These are phyloP conservation scores for Recurvirostra avosetta DNA, from an alignment of 2,113 vertebrate species.

Conservation along the genomic window DNA sequence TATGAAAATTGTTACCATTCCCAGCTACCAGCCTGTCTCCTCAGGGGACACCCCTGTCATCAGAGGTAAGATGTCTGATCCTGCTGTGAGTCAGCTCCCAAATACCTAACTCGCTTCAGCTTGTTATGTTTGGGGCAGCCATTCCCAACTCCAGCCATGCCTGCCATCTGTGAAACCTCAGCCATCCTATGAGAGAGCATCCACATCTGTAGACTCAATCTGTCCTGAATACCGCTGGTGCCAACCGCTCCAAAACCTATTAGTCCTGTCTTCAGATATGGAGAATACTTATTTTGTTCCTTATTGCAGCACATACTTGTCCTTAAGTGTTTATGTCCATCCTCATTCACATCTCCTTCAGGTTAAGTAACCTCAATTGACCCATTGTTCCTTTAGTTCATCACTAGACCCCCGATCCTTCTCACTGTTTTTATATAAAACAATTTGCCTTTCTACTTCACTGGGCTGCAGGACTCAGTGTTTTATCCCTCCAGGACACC, in stretches of 20 bases:
- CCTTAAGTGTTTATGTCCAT: background rate
- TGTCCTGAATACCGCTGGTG: background rate
- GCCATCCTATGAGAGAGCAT: background rate
- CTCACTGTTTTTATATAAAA: background rate
- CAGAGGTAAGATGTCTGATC: background rate
- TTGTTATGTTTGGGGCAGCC: background rate
- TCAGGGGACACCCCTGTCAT: background rate
- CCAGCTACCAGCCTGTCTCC: background rate
- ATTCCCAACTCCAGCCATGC: background rate
- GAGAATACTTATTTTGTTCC: background rate
- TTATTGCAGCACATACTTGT: background rate
- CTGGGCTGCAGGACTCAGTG: background rate
- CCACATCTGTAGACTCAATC: fast-evolving
- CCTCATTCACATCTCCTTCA: background rate
- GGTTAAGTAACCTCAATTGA: background rate
- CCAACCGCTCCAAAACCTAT: background rate
- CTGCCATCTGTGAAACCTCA: background rate
- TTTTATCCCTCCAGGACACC: background rate
- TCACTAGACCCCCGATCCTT: background rate
- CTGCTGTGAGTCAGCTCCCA: background rate
- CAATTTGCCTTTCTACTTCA: background rate
- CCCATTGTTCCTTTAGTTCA: background rate
- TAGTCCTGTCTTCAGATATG: background rate
- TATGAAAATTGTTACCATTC: background rate
- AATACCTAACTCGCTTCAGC: background rate